Evolutionary conservation across 2,113 vertebrate genomes (phyloP), one percentile per base, ranked within the genome.

Genomic region (Lepisosteus oculatus): DNA sequence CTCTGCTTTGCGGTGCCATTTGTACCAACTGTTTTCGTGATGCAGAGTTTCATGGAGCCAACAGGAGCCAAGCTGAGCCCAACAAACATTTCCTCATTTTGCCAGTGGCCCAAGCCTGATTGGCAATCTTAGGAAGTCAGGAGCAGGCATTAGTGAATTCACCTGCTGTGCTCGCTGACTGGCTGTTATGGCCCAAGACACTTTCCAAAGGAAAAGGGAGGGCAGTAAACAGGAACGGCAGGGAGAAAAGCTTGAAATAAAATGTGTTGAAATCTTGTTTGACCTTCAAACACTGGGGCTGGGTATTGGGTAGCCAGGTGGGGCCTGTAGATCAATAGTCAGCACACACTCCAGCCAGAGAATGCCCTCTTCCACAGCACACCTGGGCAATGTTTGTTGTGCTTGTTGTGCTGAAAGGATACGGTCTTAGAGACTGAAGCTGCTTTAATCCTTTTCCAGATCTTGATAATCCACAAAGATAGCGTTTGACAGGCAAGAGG

Each of bases 391-490:
- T 83, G 84, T 90, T 90, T 92, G 83, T 85, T 79, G 80, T 80
- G 84, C 87, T 85, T 87, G 79, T 85, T 88, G 86, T 81, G 79
- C 82, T 80, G 77, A 79, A 80, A 59, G 79, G 81, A 86, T 83
- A 81, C 77, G 73, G 81, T 73, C 83, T 85, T 88, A 87, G 86
- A 90, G 81, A 85, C 81, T 87, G 79, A 88, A 90, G 87, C 87
- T 88, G 88, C 84, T 78, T 92, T 90, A 91, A 92, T 94, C 92
- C 90, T 79, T 29, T 76, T 78, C 88, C 79, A 86, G 86, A 90
- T 89, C 88, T 85, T 61, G 9, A 51, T 88, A 88, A 90, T 92
- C 82, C 80, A 68, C 69, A 71, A 73, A 78, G 85, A 89, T 85
- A 81, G 78, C 79, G 86, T 85, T 85, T 86, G 87, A 89, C 83